Percentiles rank a stretch among this genome's conserved stretches.
phyloP scores from a whole-genome alignment of 2,113 vertebrate species.

The Jacana jacana region DNA sequence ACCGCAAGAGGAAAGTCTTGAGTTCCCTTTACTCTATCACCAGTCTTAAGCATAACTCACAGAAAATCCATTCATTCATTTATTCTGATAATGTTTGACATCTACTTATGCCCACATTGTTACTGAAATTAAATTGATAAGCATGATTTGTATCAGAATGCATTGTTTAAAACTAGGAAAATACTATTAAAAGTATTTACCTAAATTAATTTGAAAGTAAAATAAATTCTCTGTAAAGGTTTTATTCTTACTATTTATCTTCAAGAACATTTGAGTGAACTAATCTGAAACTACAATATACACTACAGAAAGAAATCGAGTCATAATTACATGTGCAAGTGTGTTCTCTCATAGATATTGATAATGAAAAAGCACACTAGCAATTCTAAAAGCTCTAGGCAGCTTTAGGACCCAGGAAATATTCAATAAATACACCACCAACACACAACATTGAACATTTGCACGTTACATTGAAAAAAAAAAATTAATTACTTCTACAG shows the following conservation, averaged over 20 bases:
- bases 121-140: not conserved
- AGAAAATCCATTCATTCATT: not conserved
- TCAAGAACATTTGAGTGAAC: not conserved
- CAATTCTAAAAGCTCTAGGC: not conserved
- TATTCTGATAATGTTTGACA: not conserved
- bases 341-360: not conserved
- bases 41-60: not conserved
- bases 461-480: accelerated
- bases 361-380: not conserved
- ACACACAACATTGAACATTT: not conserved
- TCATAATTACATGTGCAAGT: not conserved
- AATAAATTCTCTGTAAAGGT: not conserved
- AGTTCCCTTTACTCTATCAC: not conserved
- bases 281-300: not conserved
- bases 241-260: not conserved
- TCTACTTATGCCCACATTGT: not conserved
- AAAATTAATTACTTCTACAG: not conserved
- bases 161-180: not conserved
- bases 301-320: accelerated
- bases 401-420: not conserved
- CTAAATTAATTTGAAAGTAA: not conserved
- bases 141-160: not conserved
- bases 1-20: not conserved
- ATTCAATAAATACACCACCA: not conserved
- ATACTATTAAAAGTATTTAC: not conserved